phyloP scores from a whole-genome alignment of 2,797 vertebrate species.

The Oreonectes daqikongensis region DNA sequence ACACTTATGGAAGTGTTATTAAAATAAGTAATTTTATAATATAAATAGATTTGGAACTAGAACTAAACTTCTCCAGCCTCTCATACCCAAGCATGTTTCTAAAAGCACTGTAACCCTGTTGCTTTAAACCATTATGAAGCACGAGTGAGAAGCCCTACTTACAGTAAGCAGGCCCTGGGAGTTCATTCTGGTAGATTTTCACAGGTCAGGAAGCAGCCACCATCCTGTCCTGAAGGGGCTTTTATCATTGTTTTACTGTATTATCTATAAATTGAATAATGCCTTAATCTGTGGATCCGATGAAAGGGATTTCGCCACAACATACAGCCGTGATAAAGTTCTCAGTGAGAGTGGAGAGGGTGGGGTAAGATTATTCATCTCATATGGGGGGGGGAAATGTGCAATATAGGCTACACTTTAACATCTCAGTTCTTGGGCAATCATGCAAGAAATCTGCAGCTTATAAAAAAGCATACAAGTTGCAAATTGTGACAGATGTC shows the following conservation, averaged over 20 bases:
- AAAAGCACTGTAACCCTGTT: background rate
- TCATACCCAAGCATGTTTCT: background rate
- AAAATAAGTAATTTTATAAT: no score
- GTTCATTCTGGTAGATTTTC: constrained; percentile 16
- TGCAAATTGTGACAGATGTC: constrained; percentile 56
- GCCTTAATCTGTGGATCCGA: constrained; percentile 39
- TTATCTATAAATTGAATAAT: constrained; percentile 52
- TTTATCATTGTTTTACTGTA: constrained; percentile 53
- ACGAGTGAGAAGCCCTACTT: constrained; percentile 1
- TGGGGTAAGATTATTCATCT: constrained; percentile 46
- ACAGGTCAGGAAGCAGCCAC: constrained; percentile 13
- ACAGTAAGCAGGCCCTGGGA: constrained; percentile 22
- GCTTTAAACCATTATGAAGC: background rate
- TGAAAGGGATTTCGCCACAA: constrained; percentile 48
- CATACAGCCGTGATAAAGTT: constrained; percentile 36
- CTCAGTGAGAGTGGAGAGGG: constrained; percentile 8
- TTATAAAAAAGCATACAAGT: constrained; percentile 53
- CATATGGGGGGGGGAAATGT: constrained; percentile 46
- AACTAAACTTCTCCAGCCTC: no score
- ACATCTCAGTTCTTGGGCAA: constrained; percentile 55
- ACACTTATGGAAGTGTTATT: no score
- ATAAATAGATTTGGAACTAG: no score
- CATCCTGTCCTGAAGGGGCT: constrained; percentile 10
- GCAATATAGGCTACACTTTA: constrained; percentile 55
- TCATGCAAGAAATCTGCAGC: constrained; percentile 59